These are phyloP conservation scores for Diarsia rubi DNA, from an alignment of 2,888 invertebrate genomes.

Conservation along the genomic window DNA sequence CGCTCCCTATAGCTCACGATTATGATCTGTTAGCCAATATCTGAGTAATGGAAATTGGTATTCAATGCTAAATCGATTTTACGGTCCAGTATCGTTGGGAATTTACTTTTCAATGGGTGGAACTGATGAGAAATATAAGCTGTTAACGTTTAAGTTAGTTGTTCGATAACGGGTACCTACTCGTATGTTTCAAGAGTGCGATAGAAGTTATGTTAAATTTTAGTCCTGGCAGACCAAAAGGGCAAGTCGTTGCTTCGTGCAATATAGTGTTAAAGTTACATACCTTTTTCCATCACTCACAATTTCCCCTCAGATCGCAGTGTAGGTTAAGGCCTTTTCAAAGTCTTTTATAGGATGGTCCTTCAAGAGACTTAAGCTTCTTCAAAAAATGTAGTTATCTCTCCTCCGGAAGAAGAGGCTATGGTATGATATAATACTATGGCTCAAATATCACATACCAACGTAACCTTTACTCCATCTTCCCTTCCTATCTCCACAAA, in stretches of 20 bases:
- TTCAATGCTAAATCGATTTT: constrained; percentile 66
- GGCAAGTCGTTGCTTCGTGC: background rate
- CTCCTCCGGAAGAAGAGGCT: background rate
- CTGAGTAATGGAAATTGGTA: constrained; percentile 64
- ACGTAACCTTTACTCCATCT: constrained; percentile 58
- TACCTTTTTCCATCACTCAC: background rate
- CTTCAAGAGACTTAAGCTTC: background rate
- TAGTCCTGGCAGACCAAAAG: background rate
- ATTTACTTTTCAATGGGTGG: constrained; percentile 52
- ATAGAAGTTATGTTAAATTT: constrained; percentile 12
- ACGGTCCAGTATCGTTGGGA: constrained; percentile 48
- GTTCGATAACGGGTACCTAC: constrained; percentile 11
- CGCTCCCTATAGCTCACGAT: constrained; percentile 64
- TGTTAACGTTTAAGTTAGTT: constrained; percentile 45
- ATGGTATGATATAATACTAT: background rate
- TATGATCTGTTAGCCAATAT: constrained; percentile 66
- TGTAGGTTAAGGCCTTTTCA: background rate
- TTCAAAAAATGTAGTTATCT: background rate
- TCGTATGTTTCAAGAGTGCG: background rate
- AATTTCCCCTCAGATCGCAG: background rate
- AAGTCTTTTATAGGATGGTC: background rate
- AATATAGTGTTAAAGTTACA: background rate
- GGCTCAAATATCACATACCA: constrained; percentile 18
- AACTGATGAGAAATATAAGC: constrained; percentile 34
- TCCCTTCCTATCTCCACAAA: constrained; percentile 68